Percentiles rank a stretch among this genome's conserved stretches.
Evolutionary conservation across 2,888 invertebrate genomes (phyloP).

Genomic region (Apodemia duryi): DNA sequence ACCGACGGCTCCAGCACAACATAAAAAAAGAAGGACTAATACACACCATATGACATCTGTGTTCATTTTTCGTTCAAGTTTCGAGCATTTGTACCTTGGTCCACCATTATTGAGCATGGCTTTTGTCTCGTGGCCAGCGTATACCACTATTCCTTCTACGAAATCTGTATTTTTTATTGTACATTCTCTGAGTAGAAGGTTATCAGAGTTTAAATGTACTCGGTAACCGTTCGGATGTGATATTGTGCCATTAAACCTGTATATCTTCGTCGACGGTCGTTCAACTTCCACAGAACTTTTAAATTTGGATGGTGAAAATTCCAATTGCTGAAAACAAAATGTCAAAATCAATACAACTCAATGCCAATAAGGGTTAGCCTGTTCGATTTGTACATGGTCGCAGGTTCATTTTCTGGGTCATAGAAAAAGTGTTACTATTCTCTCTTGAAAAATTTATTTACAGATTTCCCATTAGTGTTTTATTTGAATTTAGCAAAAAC

Average conservation of each 20-base stretch:
- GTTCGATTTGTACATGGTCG: too few species aligned
- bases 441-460: too few species aligned
- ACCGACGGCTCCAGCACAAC: conserved; percentile 94
- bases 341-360: not conserved
- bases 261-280: conserved; percentile 96
- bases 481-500: too few species aligned
- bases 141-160: conserved; percentile 97
- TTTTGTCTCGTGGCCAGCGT: conserved; percentile 98
- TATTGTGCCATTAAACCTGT: conserved; percentile 94
- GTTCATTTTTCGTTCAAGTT: conserved; percentile 96
- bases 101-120: conserved; percentile 98
- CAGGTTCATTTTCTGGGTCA: too few species aligned
- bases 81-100: conserved; percentile 94
- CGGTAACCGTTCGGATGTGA: conserved; percentile 88
- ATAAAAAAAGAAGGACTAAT: conserved; percentile 91
- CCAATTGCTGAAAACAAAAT: conserved; percentile 78
- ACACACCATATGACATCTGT: conserved; percentile 98
- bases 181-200: conserved; percentile 95
- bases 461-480: too few species aligned
- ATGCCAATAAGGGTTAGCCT: not conserved
- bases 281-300: conserved; percentile 93
- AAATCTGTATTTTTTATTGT: conserved; percentile 97
- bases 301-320: conserved; percentile 90
- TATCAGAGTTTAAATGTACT: conserved; percentile 92
- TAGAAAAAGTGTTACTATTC: too few species aligned